Base-by-base conservation (phyloP, 2,888 invertebrate genomes). In the Meteorus colon region DNA sequence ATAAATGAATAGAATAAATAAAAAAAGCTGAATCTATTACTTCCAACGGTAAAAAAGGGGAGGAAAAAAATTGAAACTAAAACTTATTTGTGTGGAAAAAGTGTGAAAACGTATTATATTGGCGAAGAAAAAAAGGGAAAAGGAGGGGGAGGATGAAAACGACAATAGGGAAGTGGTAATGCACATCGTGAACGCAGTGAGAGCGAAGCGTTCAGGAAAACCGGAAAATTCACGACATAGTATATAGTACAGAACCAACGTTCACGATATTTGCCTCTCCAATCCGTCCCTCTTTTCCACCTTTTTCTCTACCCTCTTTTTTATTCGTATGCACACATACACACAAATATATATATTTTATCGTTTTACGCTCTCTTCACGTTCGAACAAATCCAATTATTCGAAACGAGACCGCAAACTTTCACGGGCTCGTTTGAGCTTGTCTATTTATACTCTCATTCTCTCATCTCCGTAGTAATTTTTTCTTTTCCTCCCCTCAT, bases 371-470 rank as follows among this genome's bases (percentile, higher is more conserved):
- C 80, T 77, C 79, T 79, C 78, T 81, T 77, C 84, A 84, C 84
- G 84, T 84, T 84, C 80, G 81, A 84, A 84, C 81, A 78, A 78
- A 75, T 81, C 76, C 66, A 63, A 71, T 70, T 37, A 51, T 73
- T 48, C 16, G 48, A 48, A 48, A 48, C 48, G 48, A n/a, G 48
- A 48, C 48, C 48, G 48, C 48, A 48, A 48, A 48, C 48, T 48
- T 48, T 48, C 48, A 48, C n/a, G n/a, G 48, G 4, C 48, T 48
- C n/a, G 48, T 48, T 48, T 48, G 48, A 48, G 48, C 48, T 48
- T 16, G n/a, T 48, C 48, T 48, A 48, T 48, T n/a, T 48, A 48
- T 48, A n/a, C 48, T 48, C 48, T 48, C 48, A 48, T 48, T 48
- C 48, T 48, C n/a, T 48, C 48, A 41, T 41, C 12, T 41, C 41